Evolutionary conservation across 2,888 invertebrate genomes (phyloP).

Genomic region (Oasisia sp.): DNA sequence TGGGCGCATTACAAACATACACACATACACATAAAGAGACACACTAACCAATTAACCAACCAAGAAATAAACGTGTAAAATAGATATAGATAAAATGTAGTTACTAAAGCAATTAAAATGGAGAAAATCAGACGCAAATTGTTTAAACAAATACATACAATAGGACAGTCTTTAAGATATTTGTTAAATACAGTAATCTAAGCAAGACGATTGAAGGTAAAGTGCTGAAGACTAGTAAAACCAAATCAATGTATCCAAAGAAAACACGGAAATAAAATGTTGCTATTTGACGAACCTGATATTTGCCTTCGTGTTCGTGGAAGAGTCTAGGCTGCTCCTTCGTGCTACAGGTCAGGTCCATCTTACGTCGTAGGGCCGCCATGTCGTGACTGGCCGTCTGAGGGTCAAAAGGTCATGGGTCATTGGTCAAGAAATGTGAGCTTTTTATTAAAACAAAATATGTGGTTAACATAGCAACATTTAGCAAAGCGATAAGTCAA

Average conservation of each 20-base stretch:
- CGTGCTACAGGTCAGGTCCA: slow-evolving; percentile 38
- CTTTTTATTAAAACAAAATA: not conserved
- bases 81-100: too few relatives aligned
- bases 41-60: too few relatives aligned
- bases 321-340: slow-evolving; percentile 47
- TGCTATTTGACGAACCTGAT: slow-evolving; percentile 29
- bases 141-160: not conserved
- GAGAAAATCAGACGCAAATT: not conserved
- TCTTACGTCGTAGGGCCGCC: slow-evolving; percentile 53
- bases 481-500: not conserved
- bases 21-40: too few relatives aligned
- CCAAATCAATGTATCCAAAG: too few relatives aligned
- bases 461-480: not conserved
- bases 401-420: not conserved
- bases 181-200: too few relatives aligned
- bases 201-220: too few relatives aligned
- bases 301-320: slow-evolving; percentile 61
- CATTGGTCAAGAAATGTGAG: not conserved
- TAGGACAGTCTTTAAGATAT: too few relatives aligned
- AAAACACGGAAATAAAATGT: not conserved
- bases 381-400: slow-evolving; percentile 55
- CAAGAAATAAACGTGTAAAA: too few relatives aligned
- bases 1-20: too few relatives aligned
- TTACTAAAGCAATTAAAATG: too few relatives aligned
- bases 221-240: too few relatives aligned